These are phyloP conservation scores for Ellobius talpinus DNA, from an alignment of 2,113 vertebrate genomes.

Conservation along the genomic window DNA sequence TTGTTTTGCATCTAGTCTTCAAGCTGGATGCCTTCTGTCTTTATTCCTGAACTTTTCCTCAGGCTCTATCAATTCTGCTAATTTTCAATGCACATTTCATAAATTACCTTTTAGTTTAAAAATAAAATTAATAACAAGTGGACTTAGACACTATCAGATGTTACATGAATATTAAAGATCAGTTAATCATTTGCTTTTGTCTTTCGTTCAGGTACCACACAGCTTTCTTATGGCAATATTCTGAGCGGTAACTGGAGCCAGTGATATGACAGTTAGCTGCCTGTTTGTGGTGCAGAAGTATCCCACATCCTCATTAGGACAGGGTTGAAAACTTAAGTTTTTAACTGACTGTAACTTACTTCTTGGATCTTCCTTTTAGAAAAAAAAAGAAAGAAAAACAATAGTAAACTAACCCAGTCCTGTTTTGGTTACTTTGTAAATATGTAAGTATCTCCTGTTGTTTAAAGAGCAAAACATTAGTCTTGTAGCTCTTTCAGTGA, in stretches of 20 bases:
- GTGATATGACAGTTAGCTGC: neutral
- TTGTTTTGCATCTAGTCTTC: neutral
- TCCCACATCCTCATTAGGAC: neutral
- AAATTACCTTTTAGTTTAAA: constrained; percentile 10
- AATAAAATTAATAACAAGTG: constrained; percentile 37
- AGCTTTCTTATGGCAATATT: neutral
- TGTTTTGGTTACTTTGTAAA: neutral
- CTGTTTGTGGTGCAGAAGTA: neutral
- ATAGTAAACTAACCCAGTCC: neutral
- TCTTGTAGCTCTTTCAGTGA: constrained; percentile 19
- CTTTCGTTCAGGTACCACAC: neutral
- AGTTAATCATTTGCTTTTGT: neutral
- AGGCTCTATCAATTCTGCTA: neutral
- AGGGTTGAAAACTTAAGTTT: neutral
- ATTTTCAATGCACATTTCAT: neutral
- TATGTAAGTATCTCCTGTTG: neutral
- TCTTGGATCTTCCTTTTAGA: neutral
- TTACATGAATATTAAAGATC: neutral
- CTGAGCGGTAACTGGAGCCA: neutral
- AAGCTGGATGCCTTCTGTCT: constrained; percentile 11
- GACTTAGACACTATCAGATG: neutral
- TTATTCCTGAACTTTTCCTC: neutral
- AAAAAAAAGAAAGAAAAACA: neutral
- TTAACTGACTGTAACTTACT: neutral
- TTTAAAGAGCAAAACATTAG: constrained; percentile 11